Percentiles rank a stretch among this genome's conserved stretches.
These are phyloP conservation scores for Embiotoca jacksoni DNA, from an alignment of 2,113 vertebrate genomes.

Conservation along the genomic window DNA sequence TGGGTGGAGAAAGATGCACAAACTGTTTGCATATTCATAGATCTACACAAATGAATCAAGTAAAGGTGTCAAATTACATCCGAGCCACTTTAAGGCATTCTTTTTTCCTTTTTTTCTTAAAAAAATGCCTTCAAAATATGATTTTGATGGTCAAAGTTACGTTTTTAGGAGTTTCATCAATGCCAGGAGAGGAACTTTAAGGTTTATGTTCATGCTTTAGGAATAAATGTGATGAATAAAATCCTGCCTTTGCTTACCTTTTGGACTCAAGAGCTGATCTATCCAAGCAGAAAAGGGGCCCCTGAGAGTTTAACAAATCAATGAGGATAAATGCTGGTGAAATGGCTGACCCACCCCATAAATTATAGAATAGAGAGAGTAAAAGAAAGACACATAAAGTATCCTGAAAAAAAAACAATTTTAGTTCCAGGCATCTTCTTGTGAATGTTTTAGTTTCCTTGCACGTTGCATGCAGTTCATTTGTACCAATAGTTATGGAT, in stretches of 20 bases:
- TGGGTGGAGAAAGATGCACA: too few relatives aligned
- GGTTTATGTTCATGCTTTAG: neutral
- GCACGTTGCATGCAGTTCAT: neutral
- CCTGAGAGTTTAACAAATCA: conserved; percentile 57
- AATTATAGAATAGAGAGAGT: conserved; percentile 35
- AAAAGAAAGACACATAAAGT: too few relatives aligned
- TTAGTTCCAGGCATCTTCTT: neutral
- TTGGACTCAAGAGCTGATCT: conserved; percentile 8
- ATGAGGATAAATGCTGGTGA: conserved; percentile 50
- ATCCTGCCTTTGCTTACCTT: conserved; percentile 10
- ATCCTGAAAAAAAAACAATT: too few relatives aligned
- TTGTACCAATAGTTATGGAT: neutral
- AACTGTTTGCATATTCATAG: too few relatives aligned
- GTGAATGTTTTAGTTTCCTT: neutral
- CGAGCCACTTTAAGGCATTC: too few relatives aligned
- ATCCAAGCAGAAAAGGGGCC: conserved; percentile 8
- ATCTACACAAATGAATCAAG: too few relatives aligned
- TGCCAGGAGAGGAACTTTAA: neutral
- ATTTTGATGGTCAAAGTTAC: too few relatives aligned
- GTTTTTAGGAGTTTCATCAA: too few relatives aligned
- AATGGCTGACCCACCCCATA: conserved; percentile 46
- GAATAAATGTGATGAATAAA: conserved; percentile 8
- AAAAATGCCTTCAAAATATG: too few relatives aligned
- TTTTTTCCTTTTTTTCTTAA: too few relatives aligned
- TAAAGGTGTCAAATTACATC: too few relatives aligned